These are phyloP conservation scores for Sitophilus oryzae DNA, from an alignment of 1,140 invertebrate genomes.

Conservation along the genomic window DNA sequence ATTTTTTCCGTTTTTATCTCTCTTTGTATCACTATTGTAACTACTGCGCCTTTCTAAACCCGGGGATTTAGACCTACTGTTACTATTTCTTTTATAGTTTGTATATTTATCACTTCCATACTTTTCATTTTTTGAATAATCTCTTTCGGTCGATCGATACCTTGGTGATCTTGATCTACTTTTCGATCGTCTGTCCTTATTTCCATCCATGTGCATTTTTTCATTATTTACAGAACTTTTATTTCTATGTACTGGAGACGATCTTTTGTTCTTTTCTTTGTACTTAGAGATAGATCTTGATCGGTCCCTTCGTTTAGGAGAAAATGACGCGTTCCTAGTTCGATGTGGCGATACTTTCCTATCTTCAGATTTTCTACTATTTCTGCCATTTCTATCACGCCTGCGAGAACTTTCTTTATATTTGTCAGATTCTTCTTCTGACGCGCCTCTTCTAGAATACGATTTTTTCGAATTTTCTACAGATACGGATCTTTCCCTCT, in stretches of 20 bases:
- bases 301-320: slow-evolving; percentile 7
- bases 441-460: not conserved
- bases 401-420: not conserved
- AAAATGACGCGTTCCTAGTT: slow-evolving; percentile 7
- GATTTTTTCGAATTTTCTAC: not conserved
- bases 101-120: slow-evolving; percentile 4
- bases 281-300: not conserved
- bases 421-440: slow-evolving; percentile 7
- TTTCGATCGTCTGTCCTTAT: not conserved
- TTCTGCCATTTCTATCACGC: slow-evolving; percentile 4
- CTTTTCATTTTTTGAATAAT: not conserved
- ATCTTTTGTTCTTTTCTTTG: slow-evolving; percentile 8
- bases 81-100: not conserved
- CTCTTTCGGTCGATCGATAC: not conserved
- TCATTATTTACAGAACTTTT: not conserved
- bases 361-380: slow-evolving; percentile 4
- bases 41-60: not conserved
- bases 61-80: slow-evolving; percentile 12
- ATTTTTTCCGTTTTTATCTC: not conserved
- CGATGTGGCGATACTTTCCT: slow-evolving; percentile 12
- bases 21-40: not conserved
- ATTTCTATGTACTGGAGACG: not conserved
- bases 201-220: not conserved
- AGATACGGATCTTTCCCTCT: slow-evolving; percentile 9
- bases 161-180: not conserved